Evolutionary conservation across 2,888 invertebrate species (phyloP), one percentile per base, ranked within the genome.

Genomic region (Xanthorhoe designata): DNA sequence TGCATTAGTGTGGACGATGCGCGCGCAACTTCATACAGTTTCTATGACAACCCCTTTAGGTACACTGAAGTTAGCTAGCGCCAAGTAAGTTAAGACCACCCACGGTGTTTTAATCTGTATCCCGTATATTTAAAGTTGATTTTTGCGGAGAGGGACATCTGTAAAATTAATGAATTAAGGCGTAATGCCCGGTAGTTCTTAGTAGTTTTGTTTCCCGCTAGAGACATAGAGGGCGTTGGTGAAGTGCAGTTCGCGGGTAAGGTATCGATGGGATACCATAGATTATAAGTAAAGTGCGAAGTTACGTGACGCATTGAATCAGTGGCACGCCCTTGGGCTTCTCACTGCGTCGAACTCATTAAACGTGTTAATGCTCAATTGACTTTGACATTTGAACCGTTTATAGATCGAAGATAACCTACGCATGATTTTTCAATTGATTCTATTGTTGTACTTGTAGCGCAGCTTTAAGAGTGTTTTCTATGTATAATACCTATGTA

Each of bases 31-130:
- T 88, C 86, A 84, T n/a, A n/a, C 82, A 87, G 93, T 92, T 92
- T 91, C 93, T 92, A 93, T 93, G 92, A 91, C 93, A 93, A 93
- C 92, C 91, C 90, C 90, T 87, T 90, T 82, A 88, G 84, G 83
- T 87, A 91, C 87, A 92, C 89, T 86, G 84, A 83, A 85, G 84
- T 84, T 85, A 82, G 85, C 86, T 88, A 86, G 87, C 87, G 89
- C 90, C 81, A 87, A 88, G 71, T 69, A 69, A 74, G 69, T 75
- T 75, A 73, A 57, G 56, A 10, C 9, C 13, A 49, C 19, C 32
- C 66, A 62, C 2, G 32, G 60, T 1, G 71, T 53, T 66, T 38
- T 54, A 8, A 54, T 2, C 19, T 50, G 24, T 59, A 58, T 59
- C 24, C 5, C 19, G 6, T 13, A 24, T 7, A 4, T 1, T 0